phyloP scores from a whole-genome alignment of 2,797 vertebrate species.

The Oophaga sylvatica region DNA sequence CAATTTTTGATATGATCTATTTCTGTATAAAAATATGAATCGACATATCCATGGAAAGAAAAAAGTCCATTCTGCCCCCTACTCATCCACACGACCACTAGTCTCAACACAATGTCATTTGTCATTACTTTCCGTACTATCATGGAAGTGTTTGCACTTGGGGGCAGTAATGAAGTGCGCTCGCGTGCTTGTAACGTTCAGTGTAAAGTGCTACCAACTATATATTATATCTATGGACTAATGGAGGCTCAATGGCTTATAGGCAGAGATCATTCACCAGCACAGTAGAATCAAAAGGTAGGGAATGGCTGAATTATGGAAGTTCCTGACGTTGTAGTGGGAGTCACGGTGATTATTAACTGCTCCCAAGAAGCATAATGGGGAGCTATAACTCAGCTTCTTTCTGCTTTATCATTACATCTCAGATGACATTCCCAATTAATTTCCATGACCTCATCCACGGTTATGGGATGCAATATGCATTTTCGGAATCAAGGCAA shows the following conservation, averaged over 20 bases:
- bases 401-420: slow-evolving; percentile 63
- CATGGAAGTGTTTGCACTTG: slow-evolving; percentile 47
- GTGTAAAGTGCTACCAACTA: slow-evolving; percentile 58
- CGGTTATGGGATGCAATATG: slow-evolving; percentile 62
- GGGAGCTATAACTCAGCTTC: slow-evolving; percentile 59
- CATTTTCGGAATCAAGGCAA: slow-evolving; percentile 61
- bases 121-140: slow-evolving; percentile 18
- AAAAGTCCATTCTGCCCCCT: background rate
- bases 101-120: background rate
- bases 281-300: slow-evolving; percentile 58
- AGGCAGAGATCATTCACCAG: slow-evolving; percentile 58
- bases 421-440: slow-evolving; percentile 63
- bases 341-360: slow-evolving; percentile 61
- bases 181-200: slow-evolving; percentile 42
- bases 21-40: background rate
- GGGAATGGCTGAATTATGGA: slow-evolving; percentile 57
- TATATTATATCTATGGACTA: slow-evolving; percentile 55
- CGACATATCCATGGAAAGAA: background rate
- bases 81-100: background rate
- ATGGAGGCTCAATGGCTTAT: slow-evolving; percentile 60
- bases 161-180: slow-evolving; percentile 43
- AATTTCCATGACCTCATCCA: slow-evolving; percentile 63
- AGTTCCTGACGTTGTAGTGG: slow-evolving; percentile 58
- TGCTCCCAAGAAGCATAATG: slow-evolving; percentile 61
- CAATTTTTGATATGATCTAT: too few species aligned